These are phyloP conservation scores for Seladonia tumulorum DNA, from an alignment of 2,888 invertebrate species.

Conservation along the genomic window DNA sequence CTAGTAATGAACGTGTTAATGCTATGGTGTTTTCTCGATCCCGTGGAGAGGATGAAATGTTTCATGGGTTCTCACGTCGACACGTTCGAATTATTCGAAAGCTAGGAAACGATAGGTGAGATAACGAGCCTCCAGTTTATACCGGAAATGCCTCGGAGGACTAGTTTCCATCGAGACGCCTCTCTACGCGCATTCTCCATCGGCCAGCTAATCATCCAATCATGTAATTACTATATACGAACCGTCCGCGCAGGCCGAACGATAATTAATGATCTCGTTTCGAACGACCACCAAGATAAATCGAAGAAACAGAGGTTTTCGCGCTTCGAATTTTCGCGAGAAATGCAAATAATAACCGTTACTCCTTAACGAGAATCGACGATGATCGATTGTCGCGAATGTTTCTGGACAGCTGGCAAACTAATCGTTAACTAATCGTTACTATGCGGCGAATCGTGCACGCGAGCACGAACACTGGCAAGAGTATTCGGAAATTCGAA, in stretches of 20 bases:
- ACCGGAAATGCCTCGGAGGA: conserved; percentile 48
- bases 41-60: not conserved
- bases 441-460: not conserved
- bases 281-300: conserved; percentile 45
- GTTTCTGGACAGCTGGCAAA: not conserved
- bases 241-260: conserved; percentile 65
- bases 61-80: not conserved
- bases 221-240: conserved; percentile 72
- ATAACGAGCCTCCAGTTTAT: conserved; percentile 20
- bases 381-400: conserved; percentile 30
- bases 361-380: conserved; percentile 45
- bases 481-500: not conserved
- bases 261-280: conserved; percentile 73
- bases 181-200: conserved; percentile 22
- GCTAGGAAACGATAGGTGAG: conserved; percentile 1
- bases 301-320: conserved; percentile 32
- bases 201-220: conserved; percentile 76
- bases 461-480: not conserved
- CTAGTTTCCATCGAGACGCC: conserved; percentile 49
- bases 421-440: not conserved
- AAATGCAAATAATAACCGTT: conserved; percentile 48
- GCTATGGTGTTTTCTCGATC: not conserved
- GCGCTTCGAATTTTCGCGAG: conserved; percentile 51
- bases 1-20: not conserved
- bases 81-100: conserved; percentile 31